Evolutionary conservation across 2,113 vertebrate species (phyloP), one percentile per base, ranked within the genome.

Genomic region (Oreochromis aureus): DNA sequence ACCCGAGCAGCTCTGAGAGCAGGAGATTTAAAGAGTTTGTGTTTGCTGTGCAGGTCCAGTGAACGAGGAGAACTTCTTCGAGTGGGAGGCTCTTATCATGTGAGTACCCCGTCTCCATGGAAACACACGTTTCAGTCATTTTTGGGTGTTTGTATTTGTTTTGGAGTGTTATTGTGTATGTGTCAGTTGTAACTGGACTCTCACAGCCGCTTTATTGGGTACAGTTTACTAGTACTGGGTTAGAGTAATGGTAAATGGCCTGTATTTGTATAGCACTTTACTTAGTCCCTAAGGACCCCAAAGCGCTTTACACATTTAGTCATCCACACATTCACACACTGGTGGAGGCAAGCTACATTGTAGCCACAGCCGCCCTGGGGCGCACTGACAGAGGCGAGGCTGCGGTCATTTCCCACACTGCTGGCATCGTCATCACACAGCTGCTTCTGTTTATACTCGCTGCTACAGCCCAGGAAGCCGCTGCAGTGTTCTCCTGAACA

Each of bases 11-110:
- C 22, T 56, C 6, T 6, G 54, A 24, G 55, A 66, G 59, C 8
- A 6, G 59, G 10, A 39, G 41, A 30, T 76, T 11, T 76, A 76
- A 48, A 27, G 32, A 32, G 16, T 24, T 53, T 71, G 22, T 79
- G 82, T 88, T 59, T 61, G 61, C 83, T 80, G 55, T 86, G 12
- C 89, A 99, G 98, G 98, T 89, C 99, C 99, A 5, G 97, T 98
- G 90, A 99, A 99, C 16, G 99, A 99, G 89, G 99, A 99, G 95
- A 99, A 99, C 91, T 99, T 99, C 95, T 99, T 99, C 56, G 99
- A 99, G 48, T 99, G 99, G 99, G 99, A 99, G 93, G 98, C 99
- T 51, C 92, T 99, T 69, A 99, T 99, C 91, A 99, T 99, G 99
- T 99, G 94, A 99, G 98, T 98, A 58, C 7, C 22, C 5, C 2